Percentiles rank a stretch among this genome's conserved stretches.
Evolutionary conservation across 1,140 invertebrate species (phyloP).

Genomic region (Drosophila takahashii): DNA sequence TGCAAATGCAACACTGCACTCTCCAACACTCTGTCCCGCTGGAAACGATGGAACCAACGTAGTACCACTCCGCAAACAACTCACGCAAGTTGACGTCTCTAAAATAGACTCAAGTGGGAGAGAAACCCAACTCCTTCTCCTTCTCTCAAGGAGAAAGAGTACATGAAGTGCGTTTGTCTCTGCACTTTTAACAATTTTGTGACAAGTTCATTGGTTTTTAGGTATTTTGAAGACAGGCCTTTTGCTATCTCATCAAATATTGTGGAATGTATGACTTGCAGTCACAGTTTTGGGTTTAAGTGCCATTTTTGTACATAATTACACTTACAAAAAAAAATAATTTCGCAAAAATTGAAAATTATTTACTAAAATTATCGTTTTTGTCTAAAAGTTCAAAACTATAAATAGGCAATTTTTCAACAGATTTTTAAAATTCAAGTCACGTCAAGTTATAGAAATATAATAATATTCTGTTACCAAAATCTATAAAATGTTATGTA

Average conservation of each 20-base stretch:
- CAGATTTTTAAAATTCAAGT: too few species aligned
- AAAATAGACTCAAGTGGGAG: constrained; percentile 70
- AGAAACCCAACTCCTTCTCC: constrained; percentile 45
- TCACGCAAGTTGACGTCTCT: constrained; percentile 49
- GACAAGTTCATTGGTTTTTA: background rate
- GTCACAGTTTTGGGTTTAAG: too few species aligned
- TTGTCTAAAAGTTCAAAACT: too few species aligned
- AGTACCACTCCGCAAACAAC: constrained; percentile 25
- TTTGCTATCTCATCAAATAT: background rate
- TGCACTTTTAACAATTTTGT: constrained; percentile 18
- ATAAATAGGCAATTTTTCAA: too few species aligned
- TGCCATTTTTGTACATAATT: background rate
- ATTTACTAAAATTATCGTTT: too few species aligned
- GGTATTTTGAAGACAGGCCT: background rate
- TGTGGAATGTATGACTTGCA: background rate
- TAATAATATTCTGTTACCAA: too few species aligned
- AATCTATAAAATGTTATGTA: background rate
- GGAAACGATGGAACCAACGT: background rate
- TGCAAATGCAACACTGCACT: constrained; percentile 10
- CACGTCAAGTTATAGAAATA: too few species aligned
- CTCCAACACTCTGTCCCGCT: background rate
- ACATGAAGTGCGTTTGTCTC: constrained; percentile 34
- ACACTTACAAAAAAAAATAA: background rate
- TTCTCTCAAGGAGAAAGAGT: constrained; percentile 30
- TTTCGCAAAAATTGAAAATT: background rate